phyloP scores from a whole-genome alignment of 2,888 invertebrate genomes.

The Heliconius aoede region DNA sequence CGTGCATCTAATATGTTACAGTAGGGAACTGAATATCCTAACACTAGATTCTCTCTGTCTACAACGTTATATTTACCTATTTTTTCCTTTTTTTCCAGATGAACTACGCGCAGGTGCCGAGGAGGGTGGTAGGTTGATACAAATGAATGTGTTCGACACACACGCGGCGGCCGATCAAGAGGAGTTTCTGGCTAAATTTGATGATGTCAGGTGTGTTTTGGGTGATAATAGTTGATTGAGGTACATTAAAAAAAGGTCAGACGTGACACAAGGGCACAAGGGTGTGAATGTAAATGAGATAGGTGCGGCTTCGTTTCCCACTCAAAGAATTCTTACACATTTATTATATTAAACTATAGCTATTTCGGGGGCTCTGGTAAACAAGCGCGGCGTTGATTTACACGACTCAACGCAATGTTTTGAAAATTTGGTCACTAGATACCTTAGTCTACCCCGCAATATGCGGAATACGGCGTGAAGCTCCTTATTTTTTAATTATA shows the following conservation, averaged over 20 bases:
- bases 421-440: not conserved
- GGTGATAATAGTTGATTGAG: too few species aligned
- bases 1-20: not conserved
- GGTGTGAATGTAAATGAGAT: too few species aligned
- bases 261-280: too few species aligned
- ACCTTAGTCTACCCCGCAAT: not conserved
- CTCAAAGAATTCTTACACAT: too few species aligned
- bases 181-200: slow-evolving; percentile 95
- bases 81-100: slow-evolving; percentile 62
- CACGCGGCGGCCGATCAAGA: slow-evolving; percentile 96
- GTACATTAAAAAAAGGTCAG: too few species aligned
- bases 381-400: not conserved
- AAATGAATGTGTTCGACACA: slow-evolving; percentile 94
- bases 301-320: too few species aligned
- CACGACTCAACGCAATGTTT: not conserved
- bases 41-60: not conserved
- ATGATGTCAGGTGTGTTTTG: slow-evolving; percentile 87
- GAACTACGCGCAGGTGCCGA: slow-evolving; percentile 87
- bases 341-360: too few species aligned
- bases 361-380: too few species aligned
- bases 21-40: not conserved
- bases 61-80: not conserved
- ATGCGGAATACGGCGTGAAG: too few species aligned
- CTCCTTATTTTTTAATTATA: too few species aligned
- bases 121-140: slow-evolving; percentile 90